Evolutionary conservation across 2,888 invertebrate genomes (phyloP).

Genomic region (Caenorhabditis imperialis): DNA sequence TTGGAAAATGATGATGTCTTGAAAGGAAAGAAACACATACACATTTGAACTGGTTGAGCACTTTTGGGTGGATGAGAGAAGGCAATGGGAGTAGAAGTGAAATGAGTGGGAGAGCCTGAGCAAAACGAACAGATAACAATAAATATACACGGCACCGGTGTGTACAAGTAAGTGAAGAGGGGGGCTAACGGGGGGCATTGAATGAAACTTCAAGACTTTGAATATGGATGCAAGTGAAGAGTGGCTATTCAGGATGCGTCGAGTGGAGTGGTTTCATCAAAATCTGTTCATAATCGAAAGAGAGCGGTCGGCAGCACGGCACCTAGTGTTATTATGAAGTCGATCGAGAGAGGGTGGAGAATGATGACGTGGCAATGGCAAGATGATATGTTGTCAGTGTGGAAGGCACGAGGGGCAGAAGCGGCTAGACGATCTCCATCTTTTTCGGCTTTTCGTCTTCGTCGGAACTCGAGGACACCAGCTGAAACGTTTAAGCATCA

Average conservation of each 20-base stretch:
- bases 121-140: conserved; percentile 42
- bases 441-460: conserved; percentile 49
- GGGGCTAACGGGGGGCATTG: background rate
- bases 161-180: conserved; percentile 37
- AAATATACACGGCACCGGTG: conserved; percentile 55
- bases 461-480: conserved; percentile 43
- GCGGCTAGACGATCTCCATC: conserved; percentile 51
- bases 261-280: conserved; percentile 46
- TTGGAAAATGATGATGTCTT: conserved; percentile 12
- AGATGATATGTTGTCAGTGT: conserved; percentile 47
- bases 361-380: conserved; percentile 43
- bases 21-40: conserved; percentile 30
- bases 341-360: conserved; percentile 25
- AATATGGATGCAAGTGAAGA: conserved; percentile 19
- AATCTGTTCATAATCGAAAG: conserved; percentile 48
- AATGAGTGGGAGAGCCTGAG: conserved; percentile 45
- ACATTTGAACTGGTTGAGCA: conserved; percentile 52
- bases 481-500: conserved; percentile 31
- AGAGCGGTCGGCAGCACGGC: conserved; percentile 8
- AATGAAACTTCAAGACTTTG: conserved; percentile 51
- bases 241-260: conserved; percentile 48
- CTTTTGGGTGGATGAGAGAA: conserved; percentile 34
- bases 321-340: conserved; percentile 43
- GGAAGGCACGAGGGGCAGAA: conserved; percentile 11
- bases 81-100: conserved; percentile 36